Evolutionary conservation across 2,888 invertebrate species (phyloP), one percentile per base, ranked within the genome.

Genomic region (Dexiosoma caninum): DNA sequence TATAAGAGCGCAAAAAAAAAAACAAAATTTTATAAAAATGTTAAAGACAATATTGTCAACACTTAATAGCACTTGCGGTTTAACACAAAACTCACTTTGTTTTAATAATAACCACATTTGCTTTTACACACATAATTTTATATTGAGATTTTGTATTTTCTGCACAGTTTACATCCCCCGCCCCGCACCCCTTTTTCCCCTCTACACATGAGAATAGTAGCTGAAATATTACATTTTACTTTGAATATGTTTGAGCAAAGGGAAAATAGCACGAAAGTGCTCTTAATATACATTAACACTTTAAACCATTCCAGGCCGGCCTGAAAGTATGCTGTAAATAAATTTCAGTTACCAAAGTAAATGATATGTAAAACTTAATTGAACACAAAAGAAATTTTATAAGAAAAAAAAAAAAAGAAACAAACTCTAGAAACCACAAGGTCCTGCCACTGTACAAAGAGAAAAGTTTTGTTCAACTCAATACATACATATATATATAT

Each of bases 11-110:
- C n/a, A n/a, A n/a, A n/a, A n/a, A n/a, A n/a, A 53, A 32, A 64
- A 44, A 19, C 35, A 42, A 57, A 66, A 9, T 40, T 1, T 23
- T 3, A 40, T 1, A n/a, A 71, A 60, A 55, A 40, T 44, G 46
- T 62, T 46, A 77, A 74, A 81, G 64, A 77, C 77, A 77, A 72
- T 81, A 74, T 77, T 77, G 81, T 69, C 57, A 72, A 64, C 81
- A 77, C 81, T 81, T 81, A 81, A 81, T 81, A 77, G 81, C 81
- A 81, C 81, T 81, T 81, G 81, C 70, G 81, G 81, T 69, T 77
- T 74, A 77, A 81, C 81, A 42, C 72, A 77, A 69, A 77, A 81
- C 77, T 81, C 77, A 81, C 77, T 81, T 81, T 77, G 69, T 64
- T 77, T 74, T 74, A 77, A 77, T 67, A 71, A 71, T 44, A 66